phyloP scores from a whole-genome alignment of 2,888 invertebrate species.

The Drosophila paramelanica region DNA sequence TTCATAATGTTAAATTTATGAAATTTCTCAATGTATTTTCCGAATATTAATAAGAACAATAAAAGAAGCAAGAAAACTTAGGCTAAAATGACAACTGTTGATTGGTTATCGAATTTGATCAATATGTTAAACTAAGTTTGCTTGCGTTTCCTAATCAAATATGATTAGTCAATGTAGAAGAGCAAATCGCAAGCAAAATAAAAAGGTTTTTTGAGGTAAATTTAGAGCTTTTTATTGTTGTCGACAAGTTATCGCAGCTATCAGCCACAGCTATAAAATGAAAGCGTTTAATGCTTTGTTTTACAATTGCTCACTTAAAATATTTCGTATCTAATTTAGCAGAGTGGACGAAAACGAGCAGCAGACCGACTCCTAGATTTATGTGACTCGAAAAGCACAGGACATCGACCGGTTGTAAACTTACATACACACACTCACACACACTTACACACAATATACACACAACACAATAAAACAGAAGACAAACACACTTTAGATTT shows the following conservation, averaged over 20 bases:
- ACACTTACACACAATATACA: slow-evolving; percentile 1
- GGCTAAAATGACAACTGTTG: background rate
- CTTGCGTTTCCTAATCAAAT: no score
- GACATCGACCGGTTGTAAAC: slow-evolving; percentile 65
- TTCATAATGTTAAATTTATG: background rate
- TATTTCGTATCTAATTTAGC: background rate
- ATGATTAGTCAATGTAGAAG: no score
- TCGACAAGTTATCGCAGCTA: background rate
- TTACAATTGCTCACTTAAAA: slow-evolving; percentile 7
- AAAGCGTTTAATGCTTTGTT: background rate
- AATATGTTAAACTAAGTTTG: background rate
- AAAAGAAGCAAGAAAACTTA: background rate
- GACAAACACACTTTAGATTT: slow-evolving; percentile 30
- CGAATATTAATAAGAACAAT: background rate
- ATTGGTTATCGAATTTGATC: background rate
- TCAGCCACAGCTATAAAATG: background rate
- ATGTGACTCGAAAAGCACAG: slow-evolving; percentile 37
- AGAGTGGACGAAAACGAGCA: slow-evolving; percentile 2
- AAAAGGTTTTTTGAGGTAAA: background rate
- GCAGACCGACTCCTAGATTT: slow-evolving; percentile 27
- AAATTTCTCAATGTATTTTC: background rate
- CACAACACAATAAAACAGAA: slow-evolving; percentile 17
- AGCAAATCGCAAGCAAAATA: no score
- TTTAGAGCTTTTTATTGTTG: background rate
- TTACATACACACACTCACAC: slow-evolving; percentile 21